A percentile compares a stretch with the other conserved stretches of the same genome.
These are phyloP conservation scores for Plecturocebus donacophilus DNA, from an alignment of 2,113 vertebrate genomes.

Conservation along the genomic window DNA sequence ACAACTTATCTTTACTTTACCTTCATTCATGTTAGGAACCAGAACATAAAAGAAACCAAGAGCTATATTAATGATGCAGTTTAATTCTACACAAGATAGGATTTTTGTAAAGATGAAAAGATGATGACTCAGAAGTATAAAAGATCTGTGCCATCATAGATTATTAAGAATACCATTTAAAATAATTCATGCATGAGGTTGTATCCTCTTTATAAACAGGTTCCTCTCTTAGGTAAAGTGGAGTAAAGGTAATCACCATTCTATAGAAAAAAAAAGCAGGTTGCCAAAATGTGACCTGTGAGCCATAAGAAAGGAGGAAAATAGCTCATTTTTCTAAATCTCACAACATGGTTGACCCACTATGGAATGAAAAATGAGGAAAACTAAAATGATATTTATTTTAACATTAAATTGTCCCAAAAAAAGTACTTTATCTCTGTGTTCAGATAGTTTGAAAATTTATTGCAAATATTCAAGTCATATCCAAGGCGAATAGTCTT, in stretches of 20 bases:
- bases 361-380: conserved; percentile 6
- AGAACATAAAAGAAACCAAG: conserved; percentile 14
- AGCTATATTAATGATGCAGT: neutral
- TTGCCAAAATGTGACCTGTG: conserved; percentile 29
- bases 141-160: neutral
- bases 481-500: neutral
- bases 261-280: conserved; percentile 35
- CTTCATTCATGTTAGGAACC: neutral
- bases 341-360: neutral
- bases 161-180: neutral
- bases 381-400: neutral
- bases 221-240: conserved; percentile 6
- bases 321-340: conserved; percentile 24
- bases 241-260: conserved; percentile 16
- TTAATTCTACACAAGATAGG: neutral
- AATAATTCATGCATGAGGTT: neutral
- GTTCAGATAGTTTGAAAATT: conserved; percentile 9
- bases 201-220: conserved; percentile 16
- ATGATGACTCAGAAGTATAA: neutral
- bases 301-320: conserved; percentile 37
- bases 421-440: conserved; percentile 9
- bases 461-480: conserved; percentile 47
- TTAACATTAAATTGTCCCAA: conserved; percentile 2
- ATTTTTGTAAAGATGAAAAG: conserved; percentile 6
- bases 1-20: conserved; percentile 41